Conservation (phyloP, 2,888 invertebrate genomes). For the Xanthia togata region DNA sequence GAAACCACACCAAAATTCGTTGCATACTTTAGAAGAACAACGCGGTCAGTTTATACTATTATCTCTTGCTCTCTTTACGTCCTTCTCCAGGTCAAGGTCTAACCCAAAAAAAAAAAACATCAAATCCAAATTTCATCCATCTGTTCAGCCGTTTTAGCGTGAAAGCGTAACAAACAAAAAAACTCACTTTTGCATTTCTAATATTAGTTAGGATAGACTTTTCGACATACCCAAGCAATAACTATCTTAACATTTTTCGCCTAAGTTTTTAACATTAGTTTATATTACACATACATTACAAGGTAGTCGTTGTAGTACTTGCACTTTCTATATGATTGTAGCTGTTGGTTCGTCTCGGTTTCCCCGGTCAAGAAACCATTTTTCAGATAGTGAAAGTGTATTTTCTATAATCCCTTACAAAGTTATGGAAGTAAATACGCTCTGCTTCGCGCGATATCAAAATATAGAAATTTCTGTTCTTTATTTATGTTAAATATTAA, state of each 20-base stretch:
- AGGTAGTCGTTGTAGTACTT: conserved; percentile 20
- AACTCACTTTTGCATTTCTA: no score
- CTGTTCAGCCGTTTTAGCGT: no score
- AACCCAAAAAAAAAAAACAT: no score
- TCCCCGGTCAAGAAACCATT: conserved; percentile 30
- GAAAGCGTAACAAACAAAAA: no score
- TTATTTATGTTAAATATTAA: no score
- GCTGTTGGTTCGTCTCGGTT: conserved; percentile 40
- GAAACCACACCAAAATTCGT: no score
- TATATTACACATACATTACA: conserved; percentile 14
- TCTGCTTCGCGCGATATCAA: neutral
- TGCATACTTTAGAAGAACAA: no score
- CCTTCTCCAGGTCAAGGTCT: no score
- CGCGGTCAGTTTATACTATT: no score
- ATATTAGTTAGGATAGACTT: neutral
- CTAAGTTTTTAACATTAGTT: conserved; percentile 5
- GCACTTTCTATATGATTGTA: conserved; percentile 51
- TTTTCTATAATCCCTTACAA: conserved; percentile 3
- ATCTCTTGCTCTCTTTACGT: no score
- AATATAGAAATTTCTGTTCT: neutral
- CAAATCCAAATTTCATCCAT: no score
- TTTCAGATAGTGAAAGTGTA: conserved; percentile 43
- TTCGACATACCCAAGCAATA: neutral
- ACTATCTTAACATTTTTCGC: neutral
- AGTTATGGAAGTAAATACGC: no score